Evolutionary conservation across 2,797 vertebrate species (phyloP), one percentile per base, ranked within the genome.

Genomic region (Labroides dimidiatus): DNA sequence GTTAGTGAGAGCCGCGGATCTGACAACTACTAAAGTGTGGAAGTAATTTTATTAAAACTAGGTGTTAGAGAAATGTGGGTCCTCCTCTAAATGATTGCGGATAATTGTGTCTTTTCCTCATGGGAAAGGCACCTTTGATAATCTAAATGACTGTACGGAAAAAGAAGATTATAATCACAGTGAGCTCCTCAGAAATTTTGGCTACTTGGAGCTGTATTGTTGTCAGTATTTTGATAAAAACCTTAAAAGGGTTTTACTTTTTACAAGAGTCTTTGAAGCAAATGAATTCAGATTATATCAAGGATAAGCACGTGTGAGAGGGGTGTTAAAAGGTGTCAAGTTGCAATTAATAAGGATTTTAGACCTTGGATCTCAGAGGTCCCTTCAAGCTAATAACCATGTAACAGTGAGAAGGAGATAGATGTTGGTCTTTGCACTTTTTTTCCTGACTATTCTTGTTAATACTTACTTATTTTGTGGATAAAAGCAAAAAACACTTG

Each of bases 231-330:
- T 72, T 63, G 16, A 68, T 57, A 42, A 64, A 74, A 68, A 44
- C 55, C 62, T 43, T 54, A 10, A 67, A 60, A 17, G 12, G 61
- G 23, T n/a, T 64, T 49, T 59, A 72, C 49, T 44, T 79, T 79
- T 78, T 50, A 42, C 16, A 65, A 88, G 87, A 80, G 54, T 71
- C 54, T 45, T 90, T 88, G 83, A 89, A 80, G 90, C 82, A 93
- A 84, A 92, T 93, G 84, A 85, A 88, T 85, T 87, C 87, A 92
- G 92, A 94, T 94, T 91, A 92, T 92, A 87, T 90, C 92, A 92
- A 89, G 91, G 89, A 94, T 88, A 84, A 72, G 59, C 78, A 87
- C 83, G 88, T 87, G 83, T 88, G 91, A 81, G 53, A 73, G 61
- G 55, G 64, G 69, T 82, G 62, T 87, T 72, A 58, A 77, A 82